These are phyloP conservation scores for Euura lappo DNA, from an alignment of 1,140 invertebrate species.

Conservation along the genomic window DNA sequence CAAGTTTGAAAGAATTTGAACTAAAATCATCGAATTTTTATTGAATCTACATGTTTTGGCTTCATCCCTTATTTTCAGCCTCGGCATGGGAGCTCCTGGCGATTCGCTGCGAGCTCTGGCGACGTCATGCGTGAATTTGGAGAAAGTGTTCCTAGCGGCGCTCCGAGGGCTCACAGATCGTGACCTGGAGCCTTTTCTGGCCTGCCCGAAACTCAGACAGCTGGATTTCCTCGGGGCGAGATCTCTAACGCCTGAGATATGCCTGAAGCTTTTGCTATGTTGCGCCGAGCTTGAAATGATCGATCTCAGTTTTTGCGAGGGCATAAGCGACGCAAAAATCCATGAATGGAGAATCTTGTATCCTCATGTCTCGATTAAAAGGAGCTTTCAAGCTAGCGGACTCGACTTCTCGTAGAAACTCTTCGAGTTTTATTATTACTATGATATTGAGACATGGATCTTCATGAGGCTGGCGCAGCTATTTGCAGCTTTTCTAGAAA, in stretches of 20 bases:
- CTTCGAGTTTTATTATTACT: not conserved
- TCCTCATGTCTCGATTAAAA: constrained; percentile 70
- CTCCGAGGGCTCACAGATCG: constrained; percentile 78
- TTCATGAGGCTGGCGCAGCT: not conserved
- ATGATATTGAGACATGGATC: not conserved
- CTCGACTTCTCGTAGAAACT: constrained; percentile 27
- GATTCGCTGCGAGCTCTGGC: constrained; percentile 61
- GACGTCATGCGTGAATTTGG: constrained; percentile 67
- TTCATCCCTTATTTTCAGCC: constrained; percentile 38
- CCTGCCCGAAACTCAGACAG: constrained; percentile 73
- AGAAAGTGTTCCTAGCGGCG: constrained; percentile 79
- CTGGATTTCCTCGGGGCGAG: constrained; percentile 83
- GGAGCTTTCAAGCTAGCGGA: constrained; percentile 52
- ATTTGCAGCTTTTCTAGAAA: too few species aligned
- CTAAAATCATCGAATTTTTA: not conserved
- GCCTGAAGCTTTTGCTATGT: constrained; percentile 63
- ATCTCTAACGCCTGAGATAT: constrained; percentile 75
- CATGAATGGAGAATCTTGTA: constrained; percentile 66
- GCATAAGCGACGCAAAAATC: constrained; percentile 74
- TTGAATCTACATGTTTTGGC: constrained; percentile 9
- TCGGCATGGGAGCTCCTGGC: constrained; percentile 58
- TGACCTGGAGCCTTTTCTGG: constrained; percentile 74
- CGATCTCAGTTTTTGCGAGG: constrained; percentile 87
- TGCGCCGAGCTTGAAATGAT: constrained; percentile 72
- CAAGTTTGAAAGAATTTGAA: constrained; percentile 1